Percentiles rank a stretch among this genome's conserved stretches.
phyloP scores from a whole-genome alignment of 2,797 vertebrate species.

The Myripristis murdjan region DNA sequence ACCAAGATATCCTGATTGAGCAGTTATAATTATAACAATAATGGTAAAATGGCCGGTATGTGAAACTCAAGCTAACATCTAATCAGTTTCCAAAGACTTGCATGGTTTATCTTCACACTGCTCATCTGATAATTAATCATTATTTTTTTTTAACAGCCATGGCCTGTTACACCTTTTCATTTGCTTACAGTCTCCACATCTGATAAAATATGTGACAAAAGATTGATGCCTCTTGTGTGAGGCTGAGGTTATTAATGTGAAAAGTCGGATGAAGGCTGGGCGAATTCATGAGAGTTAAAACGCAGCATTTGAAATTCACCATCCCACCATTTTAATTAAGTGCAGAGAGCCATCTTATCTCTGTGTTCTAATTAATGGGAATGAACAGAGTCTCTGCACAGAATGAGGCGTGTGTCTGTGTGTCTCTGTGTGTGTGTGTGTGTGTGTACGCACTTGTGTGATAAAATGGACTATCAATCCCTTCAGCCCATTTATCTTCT shows the following conservation, averaged over 20 bases:
- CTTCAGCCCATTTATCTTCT: slow-evolving; percentile 38
- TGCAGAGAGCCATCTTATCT: slow-evolving; percentile 52
- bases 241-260: slow-evolving; percentile 49
- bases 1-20: no score
- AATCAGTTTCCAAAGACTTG: background rate
- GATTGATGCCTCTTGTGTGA: background rate
- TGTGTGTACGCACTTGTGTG: background rate
- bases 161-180: slow-evolving; percentile 13
- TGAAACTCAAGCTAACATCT: background rate
- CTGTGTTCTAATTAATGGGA: slow-evolving; percentile 54
- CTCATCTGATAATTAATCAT: slow-evolving; percentile 7
- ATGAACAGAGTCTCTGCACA: slow-evolving; percentile 41
- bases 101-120: slow-evolving; percentile 2
- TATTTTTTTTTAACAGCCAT: background rate
- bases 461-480: slow-evolving; percentile 24
- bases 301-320: slow-evolving; percentile 47
- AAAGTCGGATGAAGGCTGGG: slow-evolving; percentile 27
- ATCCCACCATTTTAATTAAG: slow-evolving; percentile 58
- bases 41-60: background rate
- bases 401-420: slow-evolving; percentile 2
- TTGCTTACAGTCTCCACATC: slow-evolving; percentile 3
- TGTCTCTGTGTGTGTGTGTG: background rate
- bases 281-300: slow-evolving; percentile 37
- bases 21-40: no score
- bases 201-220: slow-evolving; percentile 16